Evolutionary conservation across 2,797 vertebrate genomes (phyloP).

Genomic region (Yasuhikotakia modesta): DNA sequence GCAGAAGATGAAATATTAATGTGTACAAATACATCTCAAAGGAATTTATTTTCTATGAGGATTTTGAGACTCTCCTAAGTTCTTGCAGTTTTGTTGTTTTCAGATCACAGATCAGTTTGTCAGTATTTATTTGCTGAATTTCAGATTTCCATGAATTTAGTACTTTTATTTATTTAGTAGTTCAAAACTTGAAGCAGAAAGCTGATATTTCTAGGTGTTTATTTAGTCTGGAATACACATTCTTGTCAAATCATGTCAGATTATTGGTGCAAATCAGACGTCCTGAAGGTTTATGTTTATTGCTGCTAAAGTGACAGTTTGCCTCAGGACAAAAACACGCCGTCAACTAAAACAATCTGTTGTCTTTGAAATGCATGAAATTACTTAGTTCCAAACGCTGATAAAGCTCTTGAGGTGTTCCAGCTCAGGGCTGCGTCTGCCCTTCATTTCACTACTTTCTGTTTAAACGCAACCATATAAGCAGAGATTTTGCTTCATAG

Average conservation of each 20-base stretch:
- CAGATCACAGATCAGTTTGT: no score
- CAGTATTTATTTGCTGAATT: no score
- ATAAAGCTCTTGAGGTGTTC: conserved; percentile 57
- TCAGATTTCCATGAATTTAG: no score
- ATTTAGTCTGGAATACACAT: neutral
- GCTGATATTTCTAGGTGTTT: conserved; percentile 1
- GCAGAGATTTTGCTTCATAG: neutral
- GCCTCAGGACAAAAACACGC: conserved; percentile 15
- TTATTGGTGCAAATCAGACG: neutral
- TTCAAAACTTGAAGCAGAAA: no score
- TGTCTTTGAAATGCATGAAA: conserved; percentile 9
- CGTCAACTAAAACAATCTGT: conserved; percentile 23
- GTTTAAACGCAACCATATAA: neutral
- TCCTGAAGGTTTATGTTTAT: conserved; percentile 10
- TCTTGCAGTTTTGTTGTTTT: no score
- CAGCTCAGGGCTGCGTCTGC: conserved; percentile 57
- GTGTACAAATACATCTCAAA: no score
- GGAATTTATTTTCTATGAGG: no score
- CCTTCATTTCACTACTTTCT: conserved; percentile 46
- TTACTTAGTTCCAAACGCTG: neutral
- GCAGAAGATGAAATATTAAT: no score
- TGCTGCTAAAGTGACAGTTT: conserved; percentile 6
- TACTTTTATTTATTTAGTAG: no score
- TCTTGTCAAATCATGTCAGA: neutral
- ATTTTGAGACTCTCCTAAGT: no score